These are phyloP conservation scores for Bothrops jararaca DNA, from an alignment of 2,113 vertebrate genomes.

Conservation along the genomic window DNA sequence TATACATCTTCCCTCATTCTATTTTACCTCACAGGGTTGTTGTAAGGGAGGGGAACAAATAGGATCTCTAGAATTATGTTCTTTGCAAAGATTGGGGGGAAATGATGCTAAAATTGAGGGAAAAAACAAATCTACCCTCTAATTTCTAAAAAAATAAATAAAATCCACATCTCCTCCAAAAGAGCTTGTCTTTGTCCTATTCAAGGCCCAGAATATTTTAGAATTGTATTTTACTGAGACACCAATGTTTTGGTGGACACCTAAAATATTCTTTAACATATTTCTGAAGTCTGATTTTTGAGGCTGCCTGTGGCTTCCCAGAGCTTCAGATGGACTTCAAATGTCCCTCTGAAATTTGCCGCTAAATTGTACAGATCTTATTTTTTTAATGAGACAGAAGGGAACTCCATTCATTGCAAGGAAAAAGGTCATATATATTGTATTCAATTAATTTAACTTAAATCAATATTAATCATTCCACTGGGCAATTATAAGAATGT, in stretches of 20 bases:
- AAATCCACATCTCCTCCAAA: too few relatives aligned
- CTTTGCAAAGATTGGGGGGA: neutral
- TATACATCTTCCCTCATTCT: neutral
- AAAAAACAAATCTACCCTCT: too few relatives aligned
- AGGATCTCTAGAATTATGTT: neutral
- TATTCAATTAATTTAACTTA: neutral
- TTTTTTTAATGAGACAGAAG: neutral
- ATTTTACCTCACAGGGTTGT: neutral
- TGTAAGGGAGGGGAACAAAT: neutral
- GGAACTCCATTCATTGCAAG: neutral
- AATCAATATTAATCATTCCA: neutral
- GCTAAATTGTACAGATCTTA: neutral
- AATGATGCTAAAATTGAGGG: neutral
- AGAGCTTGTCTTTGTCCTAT: too few relatives aligned
- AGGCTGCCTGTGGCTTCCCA: neutral
- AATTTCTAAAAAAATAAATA: too few relatives aligned
- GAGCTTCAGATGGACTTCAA: neutral
- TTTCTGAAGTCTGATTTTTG: neutral
- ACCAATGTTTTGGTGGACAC: neutral
- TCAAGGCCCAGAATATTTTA: too few relatives aligned
- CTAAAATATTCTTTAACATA: neutral
- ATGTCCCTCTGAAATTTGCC: neutral
- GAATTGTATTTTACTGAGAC: too few relatives aligned
- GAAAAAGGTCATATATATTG: neutral
- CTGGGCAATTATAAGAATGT: neutral